Base-by-base conservation (phyloP, 2,888 invertebrate genomes). In the Sinentomon sp. region DNA sequence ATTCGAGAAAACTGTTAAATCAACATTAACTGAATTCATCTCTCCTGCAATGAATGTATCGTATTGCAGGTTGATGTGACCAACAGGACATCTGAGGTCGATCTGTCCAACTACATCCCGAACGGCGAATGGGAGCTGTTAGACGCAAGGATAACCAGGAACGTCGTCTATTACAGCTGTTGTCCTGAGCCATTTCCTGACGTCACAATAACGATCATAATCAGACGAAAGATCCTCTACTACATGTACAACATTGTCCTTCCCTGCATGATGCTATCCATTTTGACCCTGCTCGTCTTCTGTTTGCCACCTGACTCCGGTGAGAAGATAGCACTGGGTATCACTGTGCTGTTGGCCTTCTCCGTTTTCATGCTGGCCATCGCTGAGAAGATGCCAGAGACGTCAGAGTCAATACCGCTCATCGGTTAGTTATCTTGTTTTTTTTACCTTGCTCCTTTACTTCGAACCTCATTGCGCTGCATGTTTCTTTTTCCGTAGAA, bases 121-220 rank as follows among this genome's bases (percentile, higher is more conserved):
- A 62, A 61, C 41, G 63, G 62, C 4, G 63, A 63, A 45, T 63
- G 62, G 62, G 58, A 61, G 35, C 47, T 63, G 13, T 44, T 62
- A 21, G 50, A 53, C 33, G 57, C 60, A 5, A 43, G 49, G 36
- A 52, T 57, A 14, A 47, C 53, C 17, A 46, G 61, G 4, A 55
- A 59, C 32, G 59, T 59, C 30, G 52, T 55, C 22, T 31, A 26
- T 13, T 63, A 61, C 45, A 36, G 37, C 5, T 44, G 44, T 27
- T 44, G 42, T 28, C 38, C 47, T 5, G 58, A 60, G 40, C 60
- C 59, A 6, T 62, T 60, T 44, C 61, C 62, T 5, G 62, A 63
- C 41, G 56, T 63, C 12, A 60, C 59, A 6, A 60, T 63, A 41
- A 57, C 53, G 36, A 50, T 63, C 30, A 51, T 55, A 35, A 54